Evolutionary conservation across 2,113 vertebrate species (phyloP), one percentile per base, ranked within the genome.

Genomic region (Callipepla squamata): DNA sequence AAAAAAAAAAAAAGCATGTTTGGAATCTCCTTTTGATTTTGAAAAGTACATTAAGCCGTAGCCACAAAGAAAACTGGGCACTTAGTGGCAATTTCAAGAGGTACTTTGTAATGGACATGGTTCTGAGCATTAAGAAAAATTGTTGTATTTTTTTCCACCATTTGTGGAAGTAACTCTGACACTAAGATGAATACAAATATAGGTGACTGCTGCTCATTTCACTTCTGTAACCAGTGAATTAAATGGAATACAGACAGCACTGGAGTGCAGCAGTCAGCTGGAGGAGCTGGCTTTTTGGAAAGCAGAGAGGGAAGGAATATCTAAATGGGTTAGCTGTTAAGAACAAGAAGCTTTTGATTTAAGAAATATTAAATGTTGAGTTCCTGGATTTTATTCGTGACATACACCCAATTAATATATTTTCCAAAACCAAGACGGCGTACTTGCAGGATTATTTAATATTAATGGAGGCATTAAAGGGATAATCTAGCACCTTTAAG

Each of bases 271-370:
- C 86, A 96, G 90, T 63, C 80, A 93, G 90, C 73, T 74, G 90
- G 72, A 90, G 62, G 66, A 92, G 58, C 40, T 73, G 7, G 2
- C 36, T 84, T 83, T 57, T 81, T 59, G 57, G 86, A 88, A 79
- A 40, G 44, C 10, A 62, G 53, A 90, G 65, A 80, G 18, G 13
- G 86, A 94, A 88, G 66, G 48, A 89, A 92, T 94, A 94, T 81
- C 90, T 96, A 94, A 96, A 95, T 90, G 83, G 92, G 91, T 87
- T 96, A 92, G 70, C 93, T 95, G 94, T 96, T 95, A 88, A 58
- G 95, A 96, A 96, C 95, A 96, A 96, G 92, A 95, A 93, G 95
- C 94, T 96, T 96, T 96, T 96, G 92, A 96, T 94, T 94, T 94
- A 90, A 89, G 69, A 90, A 95, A 95, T 92, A 93, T 93, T 95